Evolutionary conservation across 2,113 vertebrate genomes (phyloP), one percentile per base, ranked within the genome.

Genomic region (Centropus unirufus): DNA sequence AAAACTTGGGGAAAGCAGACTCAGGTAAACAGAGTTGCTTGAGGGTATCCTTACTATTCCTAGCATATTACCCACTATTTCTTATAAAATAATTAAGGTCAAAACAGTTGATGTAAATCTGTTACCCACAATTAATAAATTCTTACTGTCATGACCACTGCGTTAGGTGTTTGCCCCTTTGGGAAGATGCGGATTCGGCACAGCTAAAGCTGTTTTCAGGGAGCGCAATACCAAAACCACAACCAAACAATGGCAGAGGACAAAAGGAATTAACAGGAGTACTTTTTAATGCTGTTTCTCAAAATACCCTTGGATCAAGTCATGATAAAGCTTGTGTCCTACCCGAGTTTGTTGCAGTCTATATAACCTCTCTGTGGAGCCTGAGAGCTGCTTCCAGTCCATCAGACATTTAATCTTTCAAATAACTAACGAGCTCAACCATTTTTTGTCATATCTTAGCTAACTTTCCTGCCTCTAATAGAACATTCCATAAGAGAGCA

Each of bases 31-130:
- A 82, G 22, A 80, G 16, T 19, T 81, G 68, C 68, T 90, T 44
- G 24, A 78, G 68, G 55, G 32, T 29, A 26, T 70, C 42, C 40
- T 82, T 57, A 40, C 36, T 81, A 19, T 36, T 70, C 15, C 21
- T 59, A 89, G 47, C 40, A 89, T 78, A 90, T 39, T 75, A 29
- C 21, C 68, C 17, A 52, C 47, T 81, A 57, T 46, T 95, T 90
- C 34, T 83, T 55, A 88, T 11, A 42, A 90, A 95, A 94, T 77
- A 88, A 62, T 93, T 70, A 86, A 49, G 6, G 55, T 93, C 51
- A 55, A 26, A 26, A 46, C 32, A 54, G 12, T 29, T 55, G 6
- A 75, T 79, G 74, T 9, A 77, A 64, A 69, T 42, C 30, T 85
- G 27, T 34, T 79, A 62, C 17, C 23, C 11, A 42, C n/a, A 69